phyloP scores from a whole-genome alignment of 2,113 vertebrate species.

The Kryptolebias marmoratus region DNA sequence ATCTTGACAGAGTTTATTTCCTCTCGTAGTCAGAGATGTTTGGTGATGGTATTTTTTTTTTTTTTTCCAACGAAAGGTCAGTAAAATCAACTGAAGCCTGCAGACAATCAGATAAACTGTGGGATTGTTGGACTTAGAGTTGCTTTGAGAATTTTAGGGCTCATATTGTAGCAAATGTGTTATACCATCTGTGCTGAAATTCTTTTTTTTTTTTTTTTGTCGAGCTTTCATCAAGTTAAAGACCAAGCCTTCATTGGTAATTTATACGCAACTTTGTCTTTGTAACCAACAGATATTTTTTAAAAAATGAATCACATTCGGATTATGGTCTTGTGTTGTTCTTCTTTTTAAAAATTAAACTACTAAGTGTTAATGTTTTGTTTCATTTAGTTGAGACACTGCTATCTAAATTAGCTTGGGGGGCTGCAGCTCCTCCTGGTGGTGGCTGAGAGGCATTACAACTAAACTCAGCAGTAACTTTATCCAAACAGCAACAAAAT shows the following conservation, averaged over 20 bases:
- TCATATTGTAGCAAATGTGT: conserved; percentile 2
- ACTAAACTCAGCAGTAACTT: too few species aligned
- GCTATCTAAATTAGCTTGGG: too few species aligned
- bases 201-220: background rate
- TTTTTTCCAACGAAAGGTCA: conserved; percentile 27
- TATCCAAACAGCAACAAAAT: too few species aligned
- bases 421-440: too few species aligned
- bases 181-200: conserved; percentile 14
- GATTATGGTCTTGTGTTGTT: background rate
- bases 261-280: background rate
- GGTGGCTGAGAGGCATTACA: too few species aligned
- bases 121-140: conserved; percentile 8
- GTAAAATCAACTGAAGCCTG: conserved; percentile 20
- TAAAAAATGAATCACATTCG: background rate
- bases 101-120: conserved; percentile 19
- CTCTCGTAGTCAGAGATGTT: conserved; percentile 12
- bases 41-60: conserved; percentile 15
- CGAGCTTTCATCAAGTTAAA: background rate
- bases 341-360: background rate
- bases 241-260: background rate
- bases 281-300: conserved; percentile 1
- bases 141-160: conserved; percentile 9
- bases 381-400: background rate
- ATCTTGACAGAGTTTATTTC: conserved; percentile 30
- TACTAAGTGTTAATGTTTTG: background rate